Conservation (phyloP, 2,797 vertebrate species). For the Carduelis carduelis region DNA sequence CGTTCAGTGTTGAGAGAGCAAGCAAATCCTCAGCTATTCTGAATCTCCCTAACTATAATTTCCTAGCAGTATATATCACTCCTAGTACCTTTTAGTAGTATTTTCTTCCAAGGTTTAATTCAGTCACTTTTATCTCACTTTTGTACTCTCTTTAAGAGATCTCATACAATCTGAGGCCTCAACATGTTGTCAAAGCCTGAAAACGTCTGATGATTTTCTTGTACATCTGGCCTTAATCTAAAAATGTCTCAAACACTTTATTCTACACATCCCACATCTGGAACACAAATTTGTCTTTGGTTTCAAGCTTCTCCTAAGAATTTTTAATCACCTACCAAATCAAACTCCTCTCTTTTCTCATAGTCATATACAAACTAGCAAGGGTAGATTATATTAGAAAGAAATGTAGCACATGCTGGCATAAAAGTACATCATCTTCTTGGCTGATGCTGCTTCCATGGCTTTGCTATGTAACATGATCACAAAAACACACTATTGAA, state of each 20-base stretch:
- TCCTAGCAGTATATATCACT: background rate
- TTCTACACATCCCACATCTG: background rate
- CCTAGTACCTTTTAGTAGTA: background rate
- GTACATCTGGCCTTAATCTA: background rate
- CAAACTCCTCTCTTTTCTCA: background rate
- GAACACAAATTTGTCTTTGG: background rate
- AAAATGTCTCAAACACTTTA: background rate
- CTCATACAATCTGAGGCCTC: background rate
- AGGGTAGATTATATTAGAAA: background rate
- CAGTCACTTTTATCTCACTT: background rate
- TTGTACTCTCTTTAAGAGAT: background rate
- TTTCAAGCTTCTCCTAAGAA: background rate
- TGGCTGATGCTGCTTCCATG: background rate
- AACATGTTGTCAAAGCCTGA: background rate
- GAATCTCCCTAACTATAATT: background rate
- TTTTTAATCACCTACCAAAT: background rate
- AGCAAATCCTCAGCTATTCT: background rate
- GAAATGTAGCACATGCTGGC: background rate
- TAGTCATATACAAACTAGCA: background rate
- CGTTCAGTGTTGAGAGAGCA: background rate
- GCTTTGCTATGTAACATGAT: background rate
- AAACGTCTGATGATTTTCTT: background rate
- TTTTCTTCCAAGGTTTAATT: background rate
- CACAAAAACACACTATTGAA: background rate
- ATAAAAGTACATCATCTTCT: background rate